phyloP scores from a whole-genome alignment of 2,113 vertebrate genomes.

The Cranoglanis bouderius region DNA sequence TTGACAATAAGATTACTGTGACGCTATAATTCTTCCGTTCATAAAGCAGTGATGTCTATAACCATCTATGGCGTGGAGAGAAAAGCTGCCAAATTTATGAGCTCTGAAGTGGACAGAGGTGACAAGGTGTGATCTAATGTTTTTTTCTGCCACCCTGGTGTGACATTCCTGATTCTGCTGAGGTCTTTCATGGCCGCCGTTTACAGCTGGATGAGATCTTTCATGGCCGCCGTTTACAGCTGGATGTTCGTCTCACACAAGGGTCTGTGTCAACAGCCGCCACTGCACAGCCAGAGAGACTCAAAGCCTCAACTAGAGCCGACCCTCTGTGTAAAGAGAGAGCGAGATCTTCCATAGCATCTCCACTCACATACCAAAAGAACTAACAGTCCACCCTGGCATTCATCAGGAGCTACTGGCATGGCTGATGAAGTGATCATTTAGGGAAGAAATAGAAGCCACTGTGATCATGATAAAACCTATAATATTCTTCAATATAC shows the following conservation, averaged over 20 bases:
- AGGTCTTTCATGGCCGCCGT: conserved; percentile 10
- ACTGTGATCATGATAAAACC: neutral
- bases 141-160: neutral
- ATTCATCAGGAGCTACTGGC: neutral
- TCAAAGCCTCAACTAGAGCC: neutral
- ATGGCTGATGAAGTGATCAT: neutral
- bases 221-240: conserved; percentile 18
- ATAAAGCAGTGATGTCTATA: neutral
- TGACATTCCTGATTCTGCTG: conserved; percentile 16
- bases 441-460: neutral
- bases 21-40: neutral
- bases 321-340: conserved; percentile 16
- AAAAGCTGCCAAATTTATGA: conserved; percentile 11
- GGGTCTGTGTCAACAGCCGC: conserved; percentile 14
- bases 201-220: conserved; percentile 24
- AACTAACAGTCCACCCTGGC: conserved; percentile 13
- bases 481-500: neutral
- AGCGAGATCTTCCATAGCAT: neutral
- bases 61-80: neutral
- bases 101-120: conserved; percentile 21
- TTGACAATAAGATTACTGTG: neutral
- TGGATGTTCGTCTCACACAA: conserved; percentile 10
- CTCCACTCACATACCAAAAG: neutral
- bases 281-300: neutral
- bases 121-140: neutral